Evolutionary conservation across 2,888 invertebrate genomes (phyloP), one percentile per base, ranked within the genome.

Genomic region (Sphaeridia pumilis): DNA sequence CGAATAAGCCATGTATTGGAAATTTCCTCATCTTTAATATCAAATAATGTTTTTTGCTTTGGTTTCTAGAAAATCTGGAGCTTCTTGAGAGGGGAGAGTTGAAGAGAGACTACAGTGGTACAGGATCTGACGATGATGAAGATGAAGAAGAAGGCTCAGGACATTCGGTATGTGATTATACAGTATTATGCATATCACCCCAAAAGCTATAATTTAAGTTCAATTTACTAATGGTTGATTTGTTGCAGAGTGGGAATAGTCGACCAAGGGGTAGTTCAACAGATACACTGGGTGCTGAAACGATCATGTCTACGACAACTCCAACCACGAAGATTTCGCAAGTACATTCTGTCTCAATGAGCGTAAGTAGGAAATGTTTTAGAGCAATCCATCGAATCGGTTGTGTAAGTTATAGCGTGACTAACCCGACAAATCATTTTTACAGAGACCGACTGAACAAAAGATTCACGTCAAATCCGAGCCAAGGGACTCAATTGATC

Each of bases 71-170:
- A 64, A 81, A 84, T 67, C 72, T 90, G 65, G 87, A 89, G 67
- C 76, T 84, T 0, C 69, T 90, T 36, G 89, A 90, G 69, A 77
- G 85, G 2, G 89, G 90, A 1, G 89, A 89, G 71, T 80, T 90
- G 81, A 89, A 89, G 68, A 86, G 87, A 70, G 73, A 74, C 42
- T 67, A 67, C 51, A 65, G 63, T 57, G 66, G 61, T 55, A 64
- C 64, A 49, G 80, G 78, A 7, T 80, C 78, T 10, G 61, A 63
- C 24, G 64, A 63, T 52, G 67, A 67, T 49, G 67, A 67, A 42
- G 67, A 83, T 46, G 78, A 77, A 1, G 82, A 82, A 12, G 64
- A 62, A 38, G 58, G 62, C 48, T 54, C 57, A 25, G 59, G 57
- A 12, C 7, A n/a, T n/a, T n/a, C 42, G 17, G n/a, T 56, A 52